Evolutionary conservation across 2,888 invertebrate species (phyloP).

Genomic region (Conchocele bisecta): DNA sequence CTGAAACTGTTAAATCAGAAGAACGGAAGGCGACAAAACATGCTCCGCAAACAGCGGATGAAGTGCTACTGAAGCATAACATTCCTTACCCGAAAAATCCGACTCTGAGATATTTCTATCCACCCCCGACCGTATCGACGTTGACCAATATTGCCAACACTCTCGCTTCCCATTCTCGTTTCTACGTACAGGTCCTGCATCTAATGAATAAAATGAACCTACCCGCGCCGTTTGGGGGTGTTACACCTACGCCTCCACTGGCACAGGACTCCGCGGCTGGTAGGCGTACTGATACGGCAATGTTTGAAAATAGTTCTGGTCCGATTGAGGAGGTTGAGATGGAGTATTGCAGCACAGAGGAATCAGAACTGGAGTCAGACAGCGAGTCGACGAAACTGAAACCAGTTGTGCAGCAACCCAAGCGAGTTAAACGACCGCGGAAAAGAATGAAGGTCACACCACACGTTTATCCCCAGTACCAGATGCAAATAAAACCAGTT

Average conservation of each 20-base stretch:
- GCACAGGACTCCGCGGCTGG: conserved; percentile 20
- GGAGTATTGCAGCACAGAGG: conserved; percentile 81
- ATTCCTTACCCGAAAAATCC: conserved; percentile 79
- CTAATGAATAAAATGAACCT: conserved; percentile 98
- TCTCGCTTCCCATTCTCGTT: conserved; percentile 89
- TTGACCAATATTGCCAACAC: conserved; percentile 91
- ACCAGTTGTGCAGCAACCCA: neutral
- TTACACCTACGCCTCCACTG: conserved; percentile 76
- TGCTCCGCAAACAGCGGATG: conserved; percentile 13
- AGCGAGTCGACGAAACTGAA: neutral
- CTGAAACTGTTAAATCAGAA: neutral
- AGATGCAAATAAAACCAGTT: conserved; percentile 25
- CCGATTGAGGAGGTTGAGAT: conserved; percentile 64
- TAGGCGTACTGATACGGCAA: conserved; percentile 15
- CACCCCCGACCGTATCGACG: conserved; percentile 88
- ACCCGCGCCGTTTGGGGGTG: conserved; percentile 89
- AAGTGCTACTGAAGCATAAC: conserved; percentile 31
- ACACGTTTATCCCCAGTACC: conserved; percentile 55
- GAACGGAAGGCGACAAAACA: neutral
- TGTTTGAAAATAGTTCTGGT: conserved; percentile 22
- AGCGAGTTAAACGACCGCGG: conserved; percentile 36
- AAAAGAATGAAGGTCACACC: conserved; percentile 85
- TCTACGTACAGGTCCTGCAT: conserved; percentile 92
- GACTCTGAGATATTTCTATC: conserved; percentile 88
- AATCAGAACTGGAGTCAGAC: conserved; percentile 88